A percentile compares a stretch with the other conserved stretches of the same genome.
Evolutionary conservation across 2,113 vertebrate genomes (phyloP).

Genomic region (Pithys albifrons): DNA sequence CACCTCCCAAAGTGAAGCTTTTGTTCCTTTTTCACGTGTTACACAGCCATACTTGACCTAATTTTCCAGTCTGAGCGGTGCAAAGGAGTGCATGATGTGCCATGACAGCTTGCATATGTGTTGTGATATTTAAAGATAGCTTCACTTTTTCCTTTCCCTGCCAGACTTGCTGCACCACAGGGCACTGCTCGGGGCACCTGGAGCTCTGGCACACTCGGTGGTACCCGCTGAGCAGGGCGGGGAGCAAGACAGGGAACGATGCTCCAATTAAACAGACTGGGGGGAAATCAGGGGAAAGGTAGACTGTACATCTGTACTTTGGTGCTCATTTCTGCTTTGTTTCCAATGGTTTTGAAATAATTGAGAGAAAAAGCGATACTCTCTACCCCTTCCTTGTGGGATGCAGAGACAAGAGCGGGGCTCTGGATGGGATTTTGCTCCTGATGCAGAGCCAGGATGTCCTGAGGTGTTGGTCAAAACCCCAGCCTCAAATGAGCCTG

Average conservation of each 20-base stretch:
- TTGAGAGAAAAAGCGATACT: neutral
- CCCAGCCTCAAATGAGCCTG: rapidly evolving
- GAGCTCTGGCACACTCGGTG: neutral
- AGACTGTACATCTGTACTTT: neutral
- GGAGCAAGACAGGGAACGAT: neutral
- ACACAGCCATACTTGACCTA: neutral
- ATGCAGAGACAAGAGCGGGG: neutral
- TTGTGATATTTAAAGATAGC: neutral
- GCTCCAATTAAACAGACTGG: neutral
- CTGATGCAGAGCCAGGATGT: rapidly evolving
- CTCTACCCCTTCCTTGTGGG: neutral
- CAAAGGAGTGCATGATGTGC: neutral
- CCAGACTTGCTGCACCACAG: neutral
- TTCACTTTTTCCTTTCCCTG: neutral
- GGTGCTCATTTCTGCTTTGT: neutral
- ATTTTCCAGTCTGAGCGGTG: neutral
- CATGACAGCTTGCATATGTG: slow-evolving; percentile 1
- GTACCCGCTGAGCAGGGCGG: neutral
- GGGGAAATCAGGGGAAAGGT: neutral
- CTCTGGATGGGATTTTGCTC: neutral
- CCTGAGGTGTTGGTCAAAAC: neutral
- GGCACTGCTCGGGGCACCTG: neutral
- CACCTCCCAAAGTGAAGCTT: neutral
- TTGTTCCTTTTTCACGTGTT: neutral
- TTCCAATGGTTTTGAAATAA: neutral